These are phyloP conservation scores for Nannobrachium achirus DNA, from an alignment of 2,113 vertebrate species.

Conservation along the genomic window DNA sequence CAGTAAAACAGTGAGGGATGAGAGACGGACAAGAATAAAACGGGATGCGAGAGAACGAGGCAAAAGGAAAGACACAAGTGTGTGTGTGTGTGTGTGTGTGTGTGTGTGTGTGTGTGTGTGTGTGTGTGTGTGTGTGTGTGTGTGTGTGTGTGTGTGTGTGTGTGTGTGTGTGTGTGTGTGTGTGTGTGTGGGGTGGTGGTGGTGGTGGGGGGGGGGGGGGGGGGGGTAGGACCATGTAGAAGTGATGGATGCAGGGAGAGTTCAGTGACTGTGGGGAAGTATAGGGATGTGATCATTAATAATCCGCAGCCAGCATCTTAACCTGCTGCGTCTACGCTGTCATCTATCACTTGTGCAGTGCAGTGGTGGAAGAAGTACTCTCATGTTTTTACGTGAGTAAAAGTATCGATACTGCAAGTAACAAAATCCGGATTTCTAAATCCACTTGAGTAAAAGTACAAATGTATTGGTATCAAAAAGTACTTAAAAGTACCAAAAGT, in stretches of 20 bases:
- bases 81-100: neutral
- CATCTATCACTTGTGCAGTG: slow-evolving; percentile 38
- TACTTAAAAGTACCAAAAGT: too few species aligned
- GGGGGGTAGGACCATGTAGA: too few species aligned
- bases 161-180: neutral
- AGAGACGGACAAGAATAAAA: slow-evolving; percentile 9
- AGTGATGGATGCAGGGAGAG: slow-evolving; percentile 48
- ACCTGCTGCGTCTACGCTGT: slow-evolving; percentile 11
- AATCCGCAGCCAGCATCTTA: slow-evolving; percentile 43
- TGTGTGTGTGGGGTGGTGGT: too few species aligned
- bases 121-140: neutral
- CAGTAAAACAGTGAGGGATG: slow-evolving; percentile 16
- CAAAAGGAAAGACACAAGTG: slow-evolving; percentile 10
- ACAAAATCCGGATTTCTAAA: too few species aligned
- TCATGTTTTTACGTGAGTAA: too few species aligned
- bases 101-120: too few species aligned
- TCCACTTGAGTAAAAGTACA: too few species aligned
- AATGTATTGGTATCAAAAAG: too few species aligned
- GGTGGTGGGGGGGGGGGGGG: slow-evolving; percentile 1
- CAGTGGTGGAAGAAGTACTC: too few species aligned
- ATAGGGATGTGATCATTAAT: slow-evolving; percentile 56
- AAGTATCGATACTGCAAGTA: too few species aligned
- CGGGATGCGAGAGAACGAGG: slow-evolving; percentile 31
- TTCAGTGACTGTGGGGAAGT: slow-evolving; percentile 30
- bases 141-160: neutral